These are phyloP conservation scores for Bostrychus sinensis DNA, from an alignment of 2,113 vertebrate species.

Conservation along the genomic window DNA sequence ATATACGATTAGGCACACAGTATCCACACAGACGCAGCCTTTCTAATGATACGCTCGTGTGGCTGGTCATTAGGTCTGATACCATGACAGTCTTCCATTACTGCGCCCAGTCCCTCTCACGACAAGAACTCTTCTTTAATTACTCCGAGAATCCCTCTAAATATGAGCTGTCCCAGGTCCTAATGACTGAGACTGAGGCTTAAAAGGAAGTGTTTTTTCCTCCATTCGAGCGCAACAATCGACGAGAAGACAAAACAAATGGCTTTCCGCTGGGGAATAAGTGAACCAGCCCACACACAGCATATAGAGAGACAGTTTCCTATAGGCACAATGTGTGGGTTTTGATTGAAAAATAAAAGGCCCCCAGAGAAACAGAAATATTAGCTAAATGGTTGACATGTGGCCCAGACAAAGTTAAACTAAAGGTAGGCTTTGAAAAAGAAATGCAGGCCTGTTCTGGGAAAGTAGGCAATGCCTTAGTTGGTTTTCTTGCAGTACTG, in stretches of 20 bases:
- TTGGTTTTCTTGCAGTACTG: too few relatives aligned
- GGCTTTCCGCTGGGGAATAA: too few relatives aligned
- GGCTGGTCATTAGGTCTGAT: conserved; percentile 52
- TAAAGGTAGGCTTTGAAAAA: too few relatives aligned
- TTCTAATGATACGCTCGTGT: conserved; percentile 55
- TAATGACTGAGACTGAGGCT: conserved; percentile 72
- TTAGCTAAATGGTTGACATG: too few relatives aligned
- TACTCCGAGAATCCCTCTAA: conserved; percentile 71
- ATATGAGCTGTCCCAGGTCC: conserved; percentile 61
- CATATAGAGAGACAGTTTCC: neutral
- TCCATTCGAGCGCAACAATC: conserved; percentile 18
- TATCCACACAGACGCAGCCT: conserved; percentile 26
- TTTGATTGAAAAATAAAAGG: too few relatives aligned
- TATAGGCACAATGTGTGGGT: neutral
- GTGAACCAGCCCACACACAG: conserved; percentile 6
- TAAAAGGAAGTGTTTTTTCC: conserved; percentile 54
- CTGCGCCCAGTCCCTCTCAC: conserved; percentile 33
- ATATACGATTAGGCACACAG: conserved; percentile 44
- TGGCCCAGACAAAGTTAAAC: conserved; percentile 2
- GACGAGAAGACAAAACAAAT: conserved; percentile 26
- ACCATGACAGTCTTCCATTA: conserved; percentile 58
- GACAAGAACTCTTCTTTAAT: conserved; percentile 72
- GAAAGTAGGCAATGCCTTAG: too few relatives aligned
- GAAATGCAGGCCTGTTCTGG: too few relatives aligned
- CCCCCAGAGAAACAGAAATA: too few relatives aligned